phyloP scores from a whole-genome alignment of 2,888 invertebrate species.

The Steinernema carpocapsae region DNA sequence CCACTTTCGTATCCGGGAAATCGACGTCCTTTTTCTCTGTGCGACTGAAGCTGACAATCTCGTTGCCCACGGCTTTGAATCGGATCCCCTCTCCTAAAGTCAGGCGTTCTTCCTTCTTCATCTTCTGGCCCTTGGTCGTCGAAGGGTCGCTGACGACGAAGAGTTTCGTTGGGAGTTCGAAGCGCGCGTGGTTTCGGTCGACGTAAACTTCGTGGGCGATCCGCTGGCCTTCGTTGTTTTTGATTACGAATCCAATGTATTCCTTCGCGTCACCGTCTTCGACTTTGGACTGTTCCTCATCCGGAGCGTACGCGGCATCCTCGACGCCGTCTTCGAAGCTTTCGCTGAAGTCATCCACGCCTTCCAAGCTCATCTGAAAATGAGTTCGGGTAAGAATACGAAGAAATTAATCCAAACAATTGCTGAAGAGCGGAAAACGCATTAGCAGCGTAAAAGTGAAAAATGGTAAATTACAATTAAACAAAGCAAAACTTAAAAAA shows the following conservation, averaged over 20 bases:
- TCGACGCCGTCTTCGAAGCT: background rate
- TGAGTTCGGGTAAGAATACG: background rate
- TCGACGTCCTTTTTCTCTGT: slow-evolving; percentile 16
- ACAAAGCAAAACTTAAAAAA: no score
- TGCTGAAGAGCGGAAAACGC: no score
- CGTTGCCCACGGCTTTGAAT: background rate
- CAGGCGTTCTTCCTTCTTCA: slow-evolving; percentile 18
- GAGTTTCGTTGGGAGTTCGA: background rate
- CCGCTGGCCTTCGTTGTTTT: no score
- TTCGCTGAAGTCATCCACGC: background rate
- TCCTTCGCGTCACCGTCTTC: background rate
- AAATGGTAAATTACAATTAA: no score
- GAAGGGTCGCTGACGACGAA: background rate
- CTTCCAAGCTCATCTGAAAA: background rate
- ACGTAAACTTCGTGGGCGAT: background rate
- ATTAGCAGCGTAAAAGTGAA: no score
- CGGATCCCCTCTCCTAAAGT: slow-evolving; percentile 3
- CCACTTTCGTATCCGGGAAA: slow-evolving; percentile 19
- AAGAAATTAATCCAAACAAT: no score
- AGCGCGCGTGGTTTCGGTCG: background rate
- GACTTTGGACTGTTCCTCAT: background rate
- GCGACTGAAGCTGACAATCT: background rate
- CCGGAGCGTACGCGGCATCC: background rate
- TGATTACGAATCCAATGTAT: background rate
- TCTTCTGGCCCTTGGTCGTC: slow-evolving; percentile 4